A percentile compares a stretch with the other conserved stretches of the same genome.
These are phyloP conservation scores for Montipora sp. DNA, from an alignment of 64 coral and sea anemone species.

Conservation along the genomic window DNA sequence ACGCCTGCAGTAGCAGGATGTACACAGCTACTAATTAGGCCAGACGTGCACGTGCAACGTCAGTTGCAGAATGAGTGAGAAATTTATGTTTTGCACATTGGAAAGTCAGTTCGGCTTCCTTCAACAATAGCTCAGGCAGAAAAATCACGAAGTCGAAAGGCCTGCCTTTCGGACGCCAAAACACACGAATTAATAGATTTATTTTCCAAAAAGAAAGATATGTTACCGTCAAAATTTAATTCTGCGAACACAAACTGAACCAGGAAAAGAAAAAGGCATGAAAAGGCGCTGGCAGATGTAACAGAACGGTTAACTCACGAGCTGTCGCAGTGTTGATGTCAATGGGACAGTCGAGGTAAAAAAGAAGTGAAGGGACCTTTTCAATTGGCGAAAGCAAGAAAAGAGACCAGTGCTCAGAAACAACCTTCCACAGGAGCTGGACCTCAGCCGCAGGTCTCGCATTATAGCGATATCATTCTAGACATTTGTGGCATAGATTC, in stretches of 20 bases:
- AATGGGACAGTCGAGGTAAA: no score
- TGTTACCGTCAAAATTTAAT: background rate
- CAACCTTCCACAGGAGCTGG: background rate
- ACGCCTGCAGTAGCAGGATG: background rate
- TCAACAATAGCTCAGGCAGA: background rate
- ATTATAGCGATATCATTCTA: background rate
- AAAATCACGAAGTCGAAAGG: no score
- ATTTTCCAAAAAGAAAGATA: background rate
- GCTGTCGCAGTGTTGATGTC: background rate
- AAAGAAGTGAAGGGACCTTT: background rate
- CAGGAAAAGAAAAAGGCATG: background rate
- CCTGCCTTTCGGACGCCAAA: background rate
- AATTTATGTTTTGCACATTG: background rate
- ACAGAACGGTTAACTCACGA: background rate
- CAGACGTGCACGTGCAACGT: background rate
- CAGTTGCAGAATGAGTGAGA: background rate
- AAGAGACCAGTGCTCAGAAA: background rate
- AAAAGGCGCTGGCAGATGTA: background rate
- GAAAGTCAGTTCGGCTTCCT: background rate
- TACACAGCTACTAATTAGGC: background rate
- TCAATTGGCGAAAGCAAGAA: background rate
- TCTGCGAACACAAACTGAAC: background rate
- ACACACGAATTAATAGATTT: background rate
- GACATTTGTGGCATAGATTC: background rate
- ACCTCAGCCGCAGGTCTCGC: background rate